Percentiles rank a stretch among this genome's conserved stretches.
Conservation (phyloP, 2,113 vertebrate species). For the Channa maculata region DNA sequence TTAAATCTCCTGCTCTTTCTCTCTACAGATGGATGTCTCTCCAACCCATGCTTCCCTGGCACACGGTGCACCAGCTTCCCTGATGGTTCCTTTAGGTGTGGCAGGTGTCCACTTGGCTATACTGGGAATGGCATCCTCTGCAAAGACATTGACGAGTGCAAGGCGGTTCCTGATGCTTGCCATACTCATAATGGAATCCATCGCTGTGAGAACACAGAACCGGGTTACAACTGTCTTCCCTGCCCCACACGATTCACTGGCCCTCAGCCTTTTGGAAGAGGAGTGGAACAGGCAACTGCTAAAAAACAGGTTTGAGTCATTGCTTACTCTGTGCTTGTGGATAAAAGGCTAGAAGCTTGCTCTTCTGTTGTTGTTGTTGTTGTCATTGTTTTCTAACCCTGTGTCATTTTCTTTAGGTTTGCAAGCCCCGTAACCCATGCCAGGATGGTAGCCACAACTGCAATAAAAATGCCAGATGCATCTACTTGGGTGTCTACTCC, state of each 20-base stretch:
- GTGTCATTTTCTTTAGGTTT: conserved; percentile 85
- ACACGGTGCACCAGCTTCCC: conserved; percentile 90
- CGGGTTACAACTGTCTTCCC: conserved; percentile 95
- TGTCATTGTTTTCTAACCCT: conserved; percentile 11
- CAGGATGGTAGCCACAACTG: conserved; percentile 93
- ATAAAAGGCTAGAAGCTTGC: conserved; percentile 1
- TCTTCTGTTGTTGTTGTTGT: not conserved
- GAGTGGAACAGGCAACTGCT: conserved; percentile 89
- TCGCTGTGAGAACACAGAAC: conserved; percentile 93
- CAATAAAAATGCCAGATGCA: conserved; percentile 96
- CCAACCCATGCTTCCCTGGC: conserved; percentile 94
- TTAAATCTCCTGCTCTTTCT: not conserved
- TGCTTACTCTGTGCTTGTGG: conserved; percentile 2
- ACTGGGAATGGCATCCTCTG: conserved; percentile 92
- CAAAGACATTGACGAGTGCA: conserved; percentile 95
- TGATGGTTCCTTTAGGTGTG: conserved; percentile 95
- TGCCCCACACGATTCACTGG: conserved; percentile 94
- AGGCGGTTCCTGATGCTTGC: conserved; percentile 92
- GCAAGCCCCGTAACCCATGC: conserved; percentile 95
- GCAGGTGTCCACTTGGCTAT: conserved; percentile 92
- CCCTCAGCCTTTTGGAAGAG: conserved; percentile 91
- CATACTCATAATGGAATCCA: conserved; percentile 90
- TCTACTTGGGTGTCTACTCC: conserved; percentile 94
- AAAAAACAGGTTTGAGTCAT: conserved; percentile 91
- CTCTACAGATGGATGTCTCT: conserved; percentile 92